Conservation (phyloP, 2,797 vertebrate species). For the Eremophila alpestris region DNA sequence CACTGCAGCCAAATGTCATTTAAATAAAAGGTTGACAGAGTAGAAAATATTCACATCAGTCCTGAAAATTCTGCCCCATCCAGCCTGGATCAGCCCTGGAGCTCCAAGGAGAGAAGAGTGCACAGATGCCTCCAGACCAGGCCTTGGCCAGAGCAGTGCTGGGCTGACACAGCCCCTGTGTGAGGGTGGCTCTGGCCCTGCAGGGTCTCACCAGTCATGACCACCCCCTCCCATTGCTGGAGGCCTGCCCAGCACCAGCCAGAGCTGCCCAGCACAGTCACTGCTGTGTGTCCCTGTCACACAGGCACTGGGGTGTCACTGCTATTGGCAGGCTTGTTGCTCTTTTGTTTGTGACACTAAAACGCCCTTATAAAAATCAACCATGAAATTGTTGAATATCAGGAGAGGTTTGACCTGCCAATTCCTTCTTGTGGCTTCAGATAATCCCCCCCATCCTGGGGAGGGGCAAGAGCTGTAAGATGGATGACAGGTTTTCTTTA, state of each 20-base stretch:
- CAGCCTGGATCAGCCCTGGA: not conserved
- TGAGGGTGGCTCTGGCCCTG: not conserved
- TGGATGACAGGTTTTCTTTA: not conserved
- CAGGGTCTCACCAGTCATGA: not conserved
- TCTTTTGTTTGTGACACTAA: not conserved
- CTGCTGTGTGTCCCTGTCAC: not conserved
- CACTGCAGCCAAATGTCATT: conserved; percentile 67
- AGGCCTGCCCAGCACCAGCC: not conserved
- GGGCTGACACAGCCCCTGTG: not conserved
- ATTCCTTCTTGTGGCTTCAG: not conserved
- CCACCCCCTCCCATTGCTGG: no score
- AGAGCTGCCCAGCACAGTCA: accelerated
- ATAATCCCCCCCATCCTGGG: not conserved
- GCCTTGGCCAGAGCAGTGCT: not conserved
- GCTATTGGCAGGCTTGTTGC: not conserved
- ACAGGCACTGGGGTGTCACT: accelerated
- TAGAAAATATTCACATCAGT: conserved; percentile 16
- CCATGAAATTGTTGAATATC: not conserved
- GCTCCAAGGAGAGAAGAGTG: not conserved
- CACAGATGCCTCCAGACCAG: accelerated
- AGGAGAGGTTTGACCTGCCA: not conserved
- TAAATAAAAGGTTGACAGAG: conserved; percentile 40
- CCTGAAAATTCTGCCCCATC: not conserved
- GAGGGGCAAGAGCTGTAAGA: not conserved
- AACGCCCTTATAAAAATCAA: not conserved